phyloP scores from a whole-genome alignment of 2,113 vertebrate genomes.

The Neofelis nebulosa region DNA sequence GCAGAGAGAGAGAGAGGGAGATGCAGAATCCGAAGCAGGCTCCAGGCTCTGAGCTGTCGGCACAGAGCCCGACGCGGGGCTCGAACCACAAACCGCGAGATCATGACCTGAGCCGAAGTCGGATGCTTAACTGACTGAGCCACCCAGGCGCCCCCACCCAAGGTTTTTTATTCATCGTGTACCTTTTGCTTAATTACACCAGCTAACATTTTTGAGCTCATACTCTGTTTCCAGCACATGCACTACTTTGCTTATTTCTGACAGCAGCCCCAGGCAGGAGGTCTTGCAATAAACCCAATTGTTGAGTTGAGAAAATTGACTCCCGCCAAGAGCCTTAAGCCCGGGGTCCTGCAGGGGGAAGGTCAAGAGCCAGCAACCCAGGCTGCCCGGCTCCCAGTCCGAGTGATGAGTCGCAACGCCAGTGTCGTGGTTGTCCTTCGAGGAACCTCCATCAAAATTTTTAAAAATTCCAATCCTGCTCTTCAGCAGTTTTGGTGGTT shows the following conservation, averaged over 20 bases:
- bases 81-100: not conserved
- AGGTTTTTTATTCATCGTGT: accelerated
- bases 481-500: not conserved
- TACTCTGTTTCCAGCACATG: not conserved
- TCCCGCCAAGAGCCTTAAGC: not conserved
- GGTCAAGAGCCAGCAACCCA: not conserved
- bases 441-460: not conserved
- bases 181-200: not conserved
- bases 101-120: not conserved
- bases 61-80: not conserved
- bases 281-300: not conserved
- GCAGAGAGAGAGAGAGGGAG: not conserved
- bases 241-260: not conserved
- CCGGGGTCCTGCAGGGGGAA: accelerated
- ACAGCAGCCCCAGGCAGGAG: not conserved
- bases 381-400: not conserved
- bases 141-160: not conserved
- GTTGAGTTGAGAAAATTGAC: not conserved
- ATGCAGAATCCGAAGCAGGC: not conserved
- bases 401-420: accelerated
- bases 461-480: not conserved
- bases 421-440: not conserved
- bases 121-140: not conserved
- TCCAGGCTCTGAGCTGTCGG: not conserved
- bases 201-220: not conserved